Evolutionary conservation across 2,797 vertebrate genomes (phyloP).

Genomic region (Sparus aurata): DNA sequence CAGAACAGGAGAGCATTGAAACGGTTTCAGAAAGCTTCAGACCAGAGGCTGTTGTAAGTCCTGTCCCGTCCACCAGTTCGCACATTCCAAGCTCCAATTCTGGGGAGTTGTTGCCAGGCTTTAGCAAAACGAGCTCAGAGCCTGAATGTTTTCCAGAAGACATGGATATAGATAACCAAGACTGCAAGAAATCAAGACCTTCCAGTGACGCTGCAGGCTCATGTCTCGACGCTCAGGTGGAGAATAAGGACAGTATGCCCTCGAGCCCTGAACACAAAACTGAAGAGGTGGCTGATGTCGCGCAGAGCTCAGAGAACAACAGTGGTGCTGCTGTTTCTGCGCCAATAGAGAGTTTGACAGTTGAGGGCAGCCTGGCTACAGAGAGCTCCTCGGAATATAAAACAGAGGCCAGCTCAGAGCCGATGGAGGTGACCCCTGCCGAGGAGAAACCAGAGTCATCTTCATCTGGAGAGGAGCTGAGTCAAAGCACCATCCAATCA

Average conservation of each 20-base stretch:
- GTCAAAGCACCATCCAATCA: conserved; percentile 60
- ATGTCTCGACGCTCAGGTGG: conserved; percentile 55
- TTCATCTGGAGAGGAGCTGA: conserved; percentile 60
- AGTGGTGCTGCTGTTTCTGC: conserved; percentile 5
- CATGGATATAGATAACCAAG: conserved; percentile 53
- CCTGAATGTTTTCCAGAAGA: conserved; percentile 66
- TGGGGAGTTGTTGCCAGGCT: conserved; percentile 62
- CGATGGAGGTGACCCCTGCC: conserved; percentile 73
- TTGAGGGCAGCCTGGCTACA: conserved; percentile 33
- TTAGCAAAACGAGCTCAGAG: conserved; percentile 51
- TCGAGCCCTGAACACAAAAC: conserved; percentile 63
- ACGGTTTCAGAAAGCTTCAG: conserved; percentile 27
- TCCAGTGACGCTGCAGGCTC: conserved; percentile 48
- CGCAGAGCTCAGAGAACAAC: conserved; percentile 55
- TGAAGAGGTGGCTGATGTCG: conserved; percentile 61
- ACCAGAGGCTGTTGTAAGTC: conserved; percentile 64
- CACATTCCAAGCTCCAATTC: conserved; percentile 58
- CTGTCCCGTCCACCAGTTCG: conserved; percentile 63
- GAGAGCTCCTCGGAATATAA: conserved; percentile 60
- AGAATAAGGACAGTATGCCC: conserved; percentile 55
- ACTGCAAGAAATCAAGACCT: conserved; percentile 64
- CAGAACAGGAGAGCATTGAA: conserved; percentile 64
- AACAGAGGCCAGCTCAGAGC: conserved; percentile 62
- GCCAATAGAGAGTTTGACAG: conserved; percentile 23
- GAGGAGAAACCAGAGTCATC: conserved; percentile 87